Percentiles rank a stretch among this genome's conserved stretches.
These are phyloP conservation scores for Beris chalybata DNA, from an alignment of 2,888 invertebrate species.

Conservation along the genomic window DNA sequence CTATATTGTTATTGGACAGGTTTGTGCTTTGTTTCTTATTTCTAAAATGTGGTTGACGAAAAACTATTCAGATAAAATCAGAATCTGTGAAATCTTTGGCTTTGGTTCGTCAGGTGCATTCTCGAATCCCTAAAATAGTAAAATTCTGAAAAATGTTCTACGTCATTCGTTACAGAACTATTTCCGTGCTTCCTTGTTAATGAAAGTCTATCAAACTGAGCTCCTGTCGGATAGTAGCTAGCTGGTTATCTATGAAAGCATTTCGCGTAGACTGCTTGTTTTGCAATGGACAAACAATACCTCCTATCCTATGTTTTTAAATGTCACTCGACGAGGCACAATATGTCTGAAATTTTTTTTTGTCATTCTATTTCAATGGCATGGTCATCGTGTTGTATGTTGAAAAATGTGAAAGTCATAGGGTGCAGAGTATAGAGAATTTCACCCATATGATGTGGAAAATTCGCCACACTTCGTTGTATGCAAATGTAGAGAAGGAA, in stretches of 20 bases:
- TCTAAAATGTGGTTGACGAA: too few species aligned
- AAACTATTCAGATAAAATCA: too few species aligned
- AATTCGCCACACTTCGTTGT: too few species aligned
- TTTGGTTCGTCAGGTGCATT: too few species aligned
- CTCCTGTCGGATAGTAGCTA: slow-evolving; percentile 4
- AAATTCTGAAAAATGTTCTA: too few species aligned
- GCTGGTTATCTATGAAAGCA: background rate
- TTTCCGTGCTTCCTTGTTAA: slow-evolving; percentile 6
- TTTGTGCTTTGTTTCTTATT: too few species aligned
- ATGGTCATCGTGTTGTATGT: background rate
- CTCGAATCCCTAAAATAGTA: too few species aligned
- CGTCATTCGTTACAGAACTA: background rate
- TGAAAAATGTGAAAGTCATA: background rate
- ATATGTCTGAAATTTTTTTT: slow-evolving; percentile 22
- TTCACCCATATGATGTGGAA: background rate
- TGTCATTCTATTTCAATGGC: slow-evolving; percentile 17
- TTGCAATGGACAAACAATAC: slow-evolving; percentile 5
- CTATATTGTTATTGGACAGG: too few species aligned
- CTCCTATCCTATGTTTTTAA: slow-evolving; percentile 4
- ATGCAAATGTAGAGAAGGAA: too few species aligned
- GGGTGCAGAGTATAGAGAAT: background rate
- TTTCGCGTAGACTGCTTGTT: slow-evolving; percentile 10
- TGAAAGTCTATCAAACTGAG: slow-evolving; percentile 1
- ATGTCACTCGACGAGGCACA: slow-evolving; percentile 30
- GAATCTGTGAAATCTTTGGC: too few species aligned